Conservation (phyloP, 2,113 vertebrate genomes). For the Macroglossus sobrinus region DNA sequence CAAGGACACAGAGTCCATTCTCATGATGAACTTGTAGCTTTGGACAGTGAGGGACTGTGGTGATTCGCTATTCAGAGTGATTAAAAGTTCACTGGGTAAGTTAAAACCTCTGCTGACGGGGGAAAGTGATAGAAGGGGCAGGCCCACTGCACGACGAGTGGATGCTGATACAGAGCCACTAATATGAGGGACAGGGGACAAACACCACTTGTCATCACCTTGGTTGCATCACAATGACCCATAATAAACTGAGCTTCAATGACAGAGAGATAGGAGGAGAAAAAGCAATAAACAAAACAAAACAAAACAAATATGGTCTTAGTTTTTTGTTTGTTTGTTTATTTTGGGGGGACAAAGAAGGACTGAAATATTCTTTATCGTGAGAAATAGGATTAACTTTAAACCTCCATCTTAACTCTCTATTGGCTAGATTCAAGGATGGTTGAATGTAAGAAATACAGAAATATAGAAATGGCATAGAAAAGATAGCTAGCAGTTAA, state of each 20-base stretch:
- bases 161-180: conserved; percentile 56
- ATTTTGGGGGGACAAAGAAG: background rate
- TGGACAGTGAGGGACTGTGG: conserved; percentile 76
- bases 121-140: conserved; percentile 69
- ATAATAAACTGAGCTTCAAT: conserved; percentile 58
- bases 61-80: conserved; percentile 74
- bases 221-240: conserved; percentile 45
- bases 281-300: conserved; percentile 56
- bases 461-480: background rate
- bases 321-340: no score
- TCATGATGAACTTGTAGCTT: conserved; percentile 58
- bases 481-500: background rate
- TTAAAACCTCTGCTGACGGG: conserved; percentile 44
- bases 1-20: conserved; percentile 63
- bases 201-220: conserved; percentile 79
- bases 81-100: conserved; percentile 75
- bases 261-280: conserved; percentile 32
- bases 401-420: conserved; percentile 46
- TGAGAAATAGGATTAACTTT: conserved; percentile 65
- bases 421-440: conserved; percentile 58
- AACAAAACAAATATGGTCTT: conserved; percentile 25
- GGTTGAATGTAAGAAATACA: conserved; percentile 60
- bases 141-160: conserved; percentile 43
- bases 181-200: conserved; percentile 29
- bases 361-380: conserved; percentile 68